Base-by-base conservation (phyloP, 2,888 invertebrate genomes). In the Drepana falcataria region DNA sequence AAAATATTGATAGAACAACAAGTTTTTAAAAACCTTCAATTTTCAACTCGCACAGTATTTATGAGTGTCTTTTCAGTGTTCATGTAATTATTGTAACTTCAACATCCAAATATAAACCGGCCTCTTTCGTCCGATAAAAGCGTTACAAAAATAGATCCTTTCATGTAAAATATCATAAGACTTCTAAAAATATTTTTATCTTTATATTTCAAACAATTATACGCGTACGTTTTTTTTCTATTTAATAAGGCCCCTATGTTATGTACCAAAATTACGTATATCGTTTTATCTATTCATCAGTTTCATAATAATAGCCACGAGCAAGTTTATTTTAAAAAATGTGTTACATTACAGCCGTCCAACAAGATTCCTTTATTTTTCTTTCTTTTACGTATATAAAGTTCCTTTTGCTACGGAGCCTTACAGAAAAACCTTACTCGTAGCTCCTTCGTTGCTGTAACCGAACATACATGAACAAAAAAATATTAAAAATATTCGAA, bases 91-190 rank as follows among this genome's bases (percentile, higher is more conserved):
- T 40, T 54, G 40, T 35, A 41, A 47, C 48, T 47, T 51, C 47
- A 57, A 55, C 51, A 57, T 58, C 57, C 54, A 55, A 53, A 53
- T 53, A 55, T 48, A 53, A 44, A 52, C 51, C 35, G 52, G 48
- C 55, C 55, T 55, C 55, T 57, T 59, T 64, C 71, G 78, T 79
- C 78, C 72, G 66, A 77, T 70, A 83, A 85, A 87, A 81, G 79
- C 82, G 83, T 90, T 89, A 88, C 88, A 90, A 90, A 87, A 89
- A 90, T 90, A 90, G 83, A 85, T 83, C 76, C 76, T 82, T 83
- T 70, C 77, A 76, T 77, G 68, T 76, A 81, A 81, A 79, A 77
- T 77, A 81, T 79, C 74, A 74, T 80, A 85, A 21, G 71, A 81
- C 65, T 71, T 82, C 78, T 81, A 82, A 84, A 83, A 83, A 83